Conservation (phyloP, 2,888 invertebrate species). For the Neocrepidodera transversa region DNA sequence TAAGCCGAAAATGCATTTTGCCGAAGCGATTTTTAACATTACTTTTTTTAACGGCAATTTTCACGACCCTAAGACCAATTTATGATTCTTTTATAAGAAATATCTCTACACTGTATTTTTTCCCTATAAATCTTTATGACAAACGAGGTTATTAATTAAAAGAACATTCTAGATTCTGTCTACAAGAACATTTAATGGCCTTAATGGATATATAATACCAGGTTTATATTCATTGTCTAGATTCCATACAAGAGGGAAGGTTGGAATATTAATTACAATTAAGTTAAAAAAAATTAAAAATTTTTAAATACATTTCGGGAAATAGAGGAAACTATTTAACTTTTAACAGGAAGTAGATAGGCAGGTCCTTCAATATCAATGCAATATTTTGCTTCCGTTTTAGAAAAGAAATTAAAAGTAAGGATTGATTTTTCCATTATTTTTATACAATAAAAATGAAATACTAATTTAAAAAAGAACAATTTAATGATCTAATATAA, state of each 20-base stretch:
- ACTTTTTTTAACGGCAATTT: constrained; percentile 28
- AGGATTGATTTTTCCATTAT: too few species aligned
- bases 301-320: too few species aligned
- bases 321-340: too few species aligned
- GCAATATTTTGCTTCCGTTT: too few species aligned
- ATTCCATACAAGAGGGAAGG: background rate
- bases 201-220: background rate
- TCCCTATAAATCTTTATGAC: constrained; percentile 20
- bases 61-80: constrained; percentile 28
- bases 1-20: constrained; percentile 27
- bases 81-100: constrained; percentile 25
- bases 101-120: constrained; percentile 23
- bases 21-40: constrained; percentile 26
- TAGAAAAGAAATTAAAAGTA: too few species aligned
- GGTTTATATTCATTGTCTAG: background rate
- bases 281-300: too few species aligned
- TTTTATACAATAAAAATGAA: too few species aligned
- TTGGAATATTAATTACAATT: too few species aligned
- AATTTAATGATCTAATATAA: too few species aligned
- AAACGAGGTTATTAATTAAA: constrained; percentile 21
- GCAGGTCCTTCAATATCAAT: too few species aligned
- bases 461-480: too few species aligned
- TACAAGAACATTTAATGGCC: constrained; percentile 8
- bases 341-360: too few species aligned
- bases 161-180: constrained; percentile 9